phyloP scores from a whole-genome alignment of 2,888 invertebrate genomes.

The Leucania comma region DNA sequence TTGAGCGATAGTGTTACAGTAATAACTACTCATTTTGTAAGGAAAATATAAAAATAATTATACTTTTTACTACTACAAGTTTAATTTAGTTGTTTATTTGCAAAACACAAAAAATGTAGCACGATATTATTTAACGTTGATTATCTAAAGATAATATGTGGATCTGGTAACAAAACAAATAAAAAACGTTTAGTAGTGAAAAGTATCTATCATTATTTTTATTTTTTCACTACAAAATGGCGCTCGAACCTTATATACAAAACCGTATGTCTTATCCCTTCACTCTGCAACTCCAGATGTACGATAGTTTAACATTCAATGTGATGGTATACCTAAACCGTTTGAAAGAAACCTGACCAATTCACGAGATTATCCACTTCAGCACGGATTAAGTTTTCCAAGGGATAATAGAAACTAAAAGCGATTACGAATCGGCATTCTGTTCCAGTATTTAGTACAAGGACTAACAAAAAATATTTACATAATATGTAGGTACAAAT shows the following conservation, averaged over 20 bases:
- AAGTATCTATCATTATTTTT: too few relatives aligned
- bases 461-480: conserved; percentile 23
- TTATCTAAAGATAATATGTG: too few relatives aligned
- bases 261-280: not conserved
- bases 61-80: too few relatives aligned
- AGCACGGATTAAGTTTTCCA: conserved; percentile 54
- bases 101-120: too few relatives aligned
- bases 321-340: conserved; percentile 21
- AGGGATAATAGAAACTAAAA: conserved; percentile 53
- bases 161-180: too few relatives aligned
- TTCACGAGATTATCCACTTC: conserved; percentile 60
- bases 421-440: conserved; percentile 52
- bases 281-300: not conserved
- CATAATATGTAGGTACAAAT: not conserved
- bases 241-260: too few relatives aligned
- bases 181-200: too few relatives aligned
- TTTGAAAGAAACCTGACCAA: conserved; percentile 61
- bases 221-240: too few relatives aligned
- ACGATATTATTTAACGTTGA: too few relatives aligned
- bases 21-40: too few relatives aligned
- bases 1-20: not conserved
- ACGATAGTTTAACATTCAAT: conserved; percentile 10
- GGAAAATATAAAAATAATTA: too few relatives aligned
- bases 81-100: too few relatives aligned
- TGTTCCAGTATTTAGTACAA: conserved; percentile 41